Base-by-base conservation (phyloP, 2,113 vertebrate species). In the Hippocampus guttulatus region DNA sequence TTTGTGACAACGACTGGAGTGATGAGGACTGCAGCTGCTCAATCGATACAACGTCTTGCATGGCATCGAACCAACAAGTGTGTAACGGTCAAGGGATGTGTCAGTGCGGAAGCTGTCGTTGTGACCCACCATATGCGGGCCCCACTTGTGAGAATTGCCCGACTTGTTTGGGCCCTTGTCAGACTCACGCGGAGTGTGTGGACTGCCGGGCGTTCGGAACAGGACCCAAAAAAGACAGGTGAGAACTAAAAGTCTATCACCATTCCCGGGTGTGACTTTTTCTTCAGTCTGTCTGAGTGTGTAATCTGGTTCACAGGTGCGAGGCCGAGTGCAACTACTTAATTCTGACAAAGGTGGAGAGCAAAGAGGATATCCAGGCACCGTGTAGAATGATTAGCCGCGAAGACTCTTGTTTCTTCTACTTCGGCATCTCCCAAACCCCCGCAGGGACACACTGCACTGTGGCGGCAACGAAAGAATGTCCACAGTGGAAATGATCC, bases 71-170 rank as follows among this genome's bases (percentile, higher is more conserved):
- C 1, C 88, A 91, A 8, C 85, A 90, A 79, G 85, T 96, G 8
- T 97, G 95, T 79, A 94, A 93, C 0, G 81, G 92, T 8, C 89
- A 85, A 71, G 95, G 95, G 25, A 49, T 64, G 9, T 97, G 95
- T 1, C 52, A 89, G 7, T 96, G 96, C 40, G 96, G 95, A 1
- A 77, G 41, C 52, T 96, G 96, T 73, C 89, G 78, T 10, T 96
- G 95, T 54, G 87, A 90, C 0, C 89, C 90, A 20, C 87, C 90
- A 9, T 96, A 93, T 73, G 75, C 80, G n/a, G 95, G 95, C 11
- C 86, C 87, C 0, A 94, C 94, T 0, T 97, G 95, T 72, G 96
- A 98, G 84, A 80, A 79, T 69, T 95, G 94, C 79, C 94, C 94
- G 43, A 82, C 83, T 55, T 96, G 94, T 71, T 69, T 81, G 0